phyloP scores from a whole-genome alignment of 2,888 invertebrate species.

The Andrena camellia region DNA sequence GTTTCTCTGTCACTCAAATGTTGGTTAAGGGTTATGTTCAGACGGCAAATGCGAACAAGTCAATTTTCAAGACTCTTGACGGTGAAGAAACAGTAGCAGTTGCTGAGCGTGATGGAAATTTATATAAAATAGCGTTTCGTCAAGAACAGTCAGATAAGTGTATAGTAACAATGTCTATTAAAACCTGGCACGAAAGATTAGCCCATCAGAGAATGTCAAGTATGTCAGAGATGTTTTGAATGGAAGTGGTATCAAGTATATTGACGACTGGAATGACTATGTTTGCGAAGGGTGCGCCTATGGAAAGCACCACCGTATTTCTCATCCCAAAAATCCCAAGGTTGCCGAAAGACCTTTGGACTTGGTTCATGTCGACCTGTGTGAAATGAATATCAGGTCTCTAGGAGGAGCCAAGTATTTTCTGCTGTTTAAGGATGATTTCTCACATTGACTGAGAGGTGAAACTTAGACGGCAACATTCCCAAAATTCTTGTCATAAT shows the following conservation, averaged over 20 bases:
- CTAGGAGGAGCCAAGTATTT: neutral
- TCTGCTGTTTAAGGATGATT: neutral
- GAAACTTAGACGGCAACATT: slow-evolving; percentile 6
- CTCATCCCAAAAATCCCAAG: neutral
- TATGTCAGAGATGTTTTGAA: neutral
- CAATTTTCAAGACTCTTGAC: neutral
- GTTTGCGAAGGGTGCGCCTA: neutral
- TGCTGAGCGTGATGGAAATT: neutral
- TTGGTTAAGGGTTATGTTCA: slow-evolving; percentile 70
- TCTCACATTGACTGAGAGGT: neutral
- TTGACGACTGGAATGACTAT: neutral
- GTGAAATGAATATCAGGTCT: neutral
- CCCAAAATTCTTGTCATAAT: slow-evolving; percentile 36
- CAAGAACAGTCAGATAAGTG: neutral
- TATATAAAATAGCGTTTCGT: neutral
- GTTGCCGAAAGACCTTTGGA: neutral
- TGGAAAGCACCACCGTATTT: neutral
- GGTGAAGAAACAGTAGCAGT: slow-evolving; percentile 18
- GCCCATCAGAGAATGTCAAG: neutral
- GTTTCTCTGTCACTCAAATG: slow-evolving; percentile 68
- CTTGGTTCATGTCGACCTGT: neutral
- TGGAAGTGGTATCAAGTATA: neutral
- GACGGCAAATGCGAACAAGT: slow-evolving; percentile 54
- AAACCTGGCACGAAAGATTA: neutral
- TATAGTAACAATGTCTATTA: neutral